Evolutionary conservation across 2,113 vertebrate genomes (phyloP).

Genomic region (Anhinga anhinga): DNA sequence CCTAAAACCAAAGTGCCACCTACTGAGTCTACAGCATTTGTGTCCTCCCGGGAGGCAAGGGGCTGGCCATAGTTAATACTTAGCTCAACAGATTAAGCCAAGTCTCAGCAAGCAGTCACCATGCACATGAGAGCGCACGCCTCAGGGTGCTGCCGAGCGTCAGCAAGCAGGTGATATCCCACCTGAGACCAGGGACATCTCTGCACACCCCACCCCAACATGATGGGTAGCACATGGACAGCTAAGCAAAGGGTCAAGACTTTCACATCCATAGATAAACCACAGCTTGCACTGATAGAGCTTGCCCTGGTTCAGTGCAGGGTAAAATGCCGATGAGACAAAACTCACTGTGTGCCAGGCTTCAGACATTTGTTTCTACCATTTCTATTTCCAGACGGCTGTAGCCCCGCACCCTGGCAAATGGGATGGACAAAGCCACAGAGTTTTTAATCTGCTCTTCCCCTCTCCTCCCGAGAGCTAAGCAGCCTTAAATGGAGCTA

Average conservation of each 20-base stretch:
- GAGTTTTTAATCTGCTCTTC: neutral
- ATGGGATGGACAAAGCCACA: fast-evolving
- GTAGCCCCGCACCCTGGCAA: neutral
- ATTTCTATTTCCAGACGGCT: neutral
- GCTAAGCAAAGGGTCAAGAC: no score
- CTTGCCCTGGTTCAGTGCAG: no score
- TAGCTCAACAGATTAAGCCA: neutral
- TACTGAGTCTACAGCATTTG: neutral
- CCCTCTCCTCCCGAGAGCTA: neutral
- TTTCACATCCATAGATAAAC: neutral
- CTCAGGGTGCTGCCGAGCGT: fast-evolving
- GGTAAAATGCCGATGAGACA: fast-evolving
- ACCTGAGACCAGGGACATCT: neutral
- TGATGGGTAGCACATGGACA: neutral
- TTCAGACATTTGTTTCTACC: neutral
- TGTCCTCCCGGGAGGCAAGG: neutral
- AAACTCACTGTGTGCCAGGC: neutral
- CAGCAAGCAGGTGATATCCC: neutral
- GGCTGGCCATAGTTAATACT: neutral
- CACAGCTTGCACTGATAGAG: neutral
- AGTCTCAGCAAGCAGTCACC: neutral
- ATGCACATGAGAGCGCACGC: fast-evolving
- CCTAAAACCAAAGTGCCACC: conserved; percentile 4
- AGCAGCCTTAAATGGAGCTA: neutral
- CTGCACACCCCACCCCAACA: neutral